Evolutionary conservation across 2,888 invertebrate genomes (phyloP), one percentile per base, ranked within the genome.

Genomic region (Drosophila borealis): DNA sequence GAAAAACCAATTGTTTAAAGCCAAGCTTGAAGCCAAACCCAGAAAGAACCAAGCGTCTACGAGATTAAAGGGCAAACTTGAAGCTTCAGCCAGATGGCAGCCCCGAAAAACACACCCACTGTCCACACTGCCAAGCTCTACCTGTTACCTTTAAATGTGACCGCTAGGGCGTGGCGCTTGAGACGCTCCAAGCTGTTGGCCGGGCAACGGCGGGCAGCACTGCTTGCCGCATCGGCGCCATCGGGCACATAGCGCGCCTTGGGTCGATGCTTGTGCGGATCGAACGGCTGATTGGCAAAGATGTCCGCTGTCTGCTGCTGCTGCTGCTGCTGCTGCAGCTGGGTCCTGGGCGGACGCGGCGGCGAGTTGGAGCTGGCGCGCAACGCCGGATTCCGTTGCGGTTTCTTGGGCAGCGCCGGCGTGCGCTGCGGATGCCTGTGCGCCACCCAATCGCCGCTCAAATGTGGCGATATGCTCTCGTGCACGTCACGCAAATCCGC

Each of bases 401-500:
- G 73, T 34, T 74, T 53, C 44, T 37, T 61, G 21, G 81, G 95
- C 84, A 65, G 41, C 2, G 74, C 70, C 5, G 67, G 65, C 11
- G 77, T 70, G 11, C 80, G 80, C 17, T 81, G 51, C 0, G 97
- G 96, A 90, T 95, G 96, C 78, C 94, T 94, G 91, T 97, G 97
- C 0, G 97, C 96, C 39, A 95, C 94, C 97, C 97, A 97, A 8
- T 95, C 94, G 2, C 96, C 96, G 0, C 95, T 94, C 69, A 97
- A 92, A 91, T 96, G 96, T 0, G 96, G 96, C 0, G 96, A 95
- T 54, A 97, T 96, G 81, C 29, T 29, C 29, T 96, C 96, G 10
- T 95, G 94, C 2, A 96, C 92, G 86, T 97, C 96, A 77, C 95
- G 94, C 19, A 97, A 93, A 85, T 96, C 96, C 3, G 97, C 97